Evolutionary conservation across 2,888 invertebrate species (phyloP), one percentile per base, ranked within the genome.

Genomic region (Amitus sp.): DNA sequence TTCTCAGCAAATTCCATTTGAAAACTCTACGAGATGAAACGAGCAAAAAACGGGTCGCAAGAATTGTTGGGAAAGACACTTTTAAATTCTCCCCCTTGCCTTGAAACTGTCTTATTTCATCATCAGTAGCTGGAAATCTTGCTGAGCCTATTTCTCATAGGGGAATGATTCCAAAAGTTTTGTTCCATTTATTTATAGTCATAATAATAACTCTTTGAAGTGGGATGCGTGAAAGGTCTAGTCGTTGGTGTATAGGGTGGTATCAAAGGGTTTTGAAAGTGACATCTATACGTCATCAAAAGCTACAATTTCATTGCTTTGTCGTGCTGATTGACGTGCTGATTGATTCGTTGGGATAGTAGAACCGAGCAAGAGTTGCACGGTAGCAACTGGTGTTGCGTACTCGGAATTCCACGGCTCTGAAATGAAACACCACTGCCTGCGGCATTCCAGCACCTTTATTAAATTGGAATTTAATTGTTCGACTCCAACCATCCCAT

Each of bases 401-500:
- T 69, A 66, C 69, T 58, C 67, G 68, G 68, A 62, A 73, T 73
- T 74, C 73, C 72, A 64, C 42, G 42, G 58, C 59, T 62, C 56
- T 61, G 65, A 70, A 73, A 73, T 74, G 74, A 72, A 73, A 73
- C 71, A 73, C 69, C 57, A 64, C 63, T 62, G 62, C 58, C 64
- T 68, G 69, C 69, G 63, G 66, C 67, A 69, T 68, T 71, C 73
- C 66, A 66, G 66, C 65, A 66, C 73, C 74, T 73, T 76, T 75
- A 75, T 75, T 73, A 73, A 75, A 75, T 74, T 68, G 73, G 71
- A 74, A 76, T 75, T 74, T 73, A 76, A 75, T 75, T 76, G 75
- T 71, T 72, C 66, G 66, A 48, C 68, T 63, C 56, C 53, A 37
- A 62, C 53, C 64, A 6, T 65, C 69, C 72, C n/a, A n/a, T n/a